Base-by-base conservation (phyloP, 23 tunicate species). In the Ascidia mentula region DNA sequence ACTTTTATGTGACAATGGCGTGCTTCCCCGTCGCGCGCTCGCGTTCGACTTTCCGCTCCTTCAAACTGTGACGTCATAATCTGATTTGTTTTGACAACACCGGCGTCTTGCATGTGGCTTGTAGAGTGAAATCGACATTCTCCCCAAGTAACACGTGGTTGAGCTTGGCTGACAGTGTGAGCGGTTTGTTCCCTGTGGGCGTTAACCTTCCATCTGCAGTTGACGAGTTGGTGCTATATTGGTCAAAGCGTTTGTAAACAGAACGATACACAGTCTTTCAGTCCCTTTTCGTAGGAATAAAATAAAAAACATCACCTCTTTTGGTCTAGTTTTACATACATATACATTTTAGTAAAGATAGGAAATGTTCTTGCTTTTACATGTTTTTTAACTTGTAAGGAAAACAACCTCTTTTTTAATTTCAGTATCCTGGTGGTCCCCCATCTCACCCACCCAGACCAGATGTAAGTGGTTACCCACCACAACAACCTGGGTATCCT, bases 401-500 rank as follows among this genome's bases (percentile, higher is more conserved):
- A 6, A 6, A 70, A 2, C 74, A 20, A 70, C 32, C 32, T 70
- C 32, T 9, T 7, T 70, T 33, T 70, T 32, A 2, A 20, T 74
- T 35, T 4, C 78, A 74, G 78, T 74, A 36, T 38, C 78, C 65
- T 5, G 65, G 65, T 6, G 65, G 46, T 5, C 78, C 42, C 31
- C 80, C 80, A 2, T 4, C n/a, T 39, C 60, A 77, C 80, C 80
- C 80, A 38, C 31, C 80, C 37, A 77, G 31, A 37, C 36, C 69
- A n/a, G 80, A 77, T n/a, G 33, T 46, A 37, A 36, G 38, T 38
- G 80, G 69, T 42, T 77, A 77, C 80, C 80, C 80, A 18, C 80
- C 22, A 7, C 78, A 38, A 9, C 78, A 77, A 20, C 80, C 42
- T 17, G 32, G 45, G 5, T 35, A 35, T 18, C 80, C 42, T 15